Evolutionary conservation across 2,888 invertebrate species (phyloP).

Genomic region (Andrena praecox): DNA sequence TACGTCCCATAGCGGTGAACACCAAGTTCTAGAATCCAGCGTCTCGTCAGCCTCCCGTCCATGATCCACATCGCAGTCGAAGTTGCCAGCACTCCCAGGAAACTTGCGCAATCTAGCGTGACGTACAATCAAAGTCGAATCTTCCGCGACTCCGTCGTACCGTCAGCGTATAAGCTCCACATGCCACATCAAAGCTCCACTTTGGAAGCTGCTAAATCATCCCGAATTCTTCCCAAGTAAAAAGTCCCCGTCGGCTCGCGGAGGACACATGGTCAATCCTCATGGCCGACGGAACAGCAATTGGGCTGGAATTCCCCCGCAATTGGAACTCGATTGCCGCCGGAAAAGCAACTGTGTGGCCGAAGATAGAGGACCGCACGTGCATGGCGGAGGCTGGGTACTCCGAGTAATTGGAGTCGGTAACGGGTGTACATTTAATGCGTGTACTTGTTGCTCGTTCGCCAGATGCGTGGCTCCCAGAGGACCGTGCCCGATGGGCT

Average conservation of each 20-base stretch:
- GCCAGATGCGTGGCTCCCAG: constrained; percentile 75
- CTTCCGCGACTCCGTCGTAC: neutral
- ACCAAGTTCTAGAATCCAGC: constrained; percentile 30
- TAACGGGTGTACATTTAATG: constrained; percentile 72
- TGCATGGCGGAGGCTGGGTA: constrained; percentile 51
- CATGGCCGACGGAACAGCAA: neutral
- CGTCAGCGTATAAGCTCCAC: neutral
- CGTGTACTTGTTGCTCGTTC: constrained; percentile 78
- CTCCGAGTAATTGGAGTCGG: constrained; percentile 74
- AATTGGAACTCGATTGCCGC: constrained; percentile 34
- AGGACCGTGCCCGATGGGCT: constrained; percentile 49
- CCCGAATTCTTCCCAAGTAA: neutral
- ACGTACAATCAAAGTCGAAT: neutral
- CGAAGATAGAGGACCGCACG: constrained; percentile 38
- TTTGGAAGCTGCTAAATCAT: neutral
- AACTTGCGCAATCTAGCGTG: neutral
- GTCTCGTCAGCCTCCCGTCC: constrained; percentile 42
- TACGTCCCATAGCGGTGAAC: neutral
- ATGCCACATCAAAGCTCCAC: too few species aligned
- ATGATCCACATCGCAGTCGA: constrained; percentile 55
- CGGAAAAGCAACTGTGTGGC: neutral
- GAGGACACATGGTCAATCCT: neutral
- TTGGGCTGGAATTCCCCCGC: neutral
- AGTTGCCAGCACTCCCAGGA: neutral
- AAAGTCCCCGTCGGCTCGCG: neutral